Percentiles rank a stretch among this genome's conserved stretches.
These are phyloP conservation scores for Microctenopoma stevenorrisi DNA, from an alignment of 2,797 vertebrate genomes.

Conservation along the genomic window DNA sequence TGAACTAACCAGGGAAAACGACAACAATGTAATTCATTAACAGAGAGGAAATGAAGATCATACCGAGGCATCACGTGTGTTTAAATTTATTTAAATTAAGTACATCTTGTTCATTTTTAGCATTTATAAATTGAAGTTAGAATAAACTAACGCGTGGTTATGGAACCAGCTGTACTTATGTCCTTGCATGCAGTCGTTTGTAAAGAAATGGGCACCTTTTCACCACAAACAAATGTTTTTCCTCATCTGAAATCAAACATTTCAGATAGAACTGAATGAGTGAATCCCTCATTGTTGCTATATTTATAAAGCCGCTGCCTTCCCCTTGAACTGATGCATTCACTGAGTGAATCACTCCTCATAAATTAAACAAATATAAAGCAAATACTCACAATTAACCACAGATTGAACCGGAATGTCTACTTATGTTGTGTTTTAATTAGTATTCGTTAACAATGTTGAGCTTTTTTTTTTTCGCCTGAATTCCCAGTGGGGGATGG, in stretches of 20 bases:
- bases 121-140: not conserved
- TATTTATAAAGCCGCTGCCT: constrained; percentile 21
- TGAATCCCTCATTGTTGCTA: constrained; percentile 21
- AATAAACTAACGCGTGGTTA: not conserved
- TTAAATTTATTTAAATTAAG: not conserved
- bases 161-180: not conserved
- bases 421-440: constrained; percentile 71
- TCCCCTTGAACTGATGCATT: constrained; percentile 24
- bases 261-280: constrained; percentile 8
- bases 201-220: not conserved
- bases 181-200: not conserved
- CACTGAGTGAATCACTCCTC: constrained; percentile 50
- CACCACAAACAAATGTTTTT: not conserved
- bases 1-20: constrained; percentile 36
- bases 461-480: constrained; percentile 45
- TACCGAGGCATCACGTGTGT: not conserved
- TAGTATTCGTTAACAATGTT: constrained; percentile 62
- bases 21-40: constrained; percentile 50
- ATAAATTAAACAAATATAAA: constrained; percentile 74
- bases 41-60: constrained; percentile 22
- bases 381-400: constrained; percentile 74
- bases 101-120: constrained; percentile 4
- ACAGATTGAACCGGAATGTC: constrained; percentile 64
- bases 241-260: constrained; percentile 6
- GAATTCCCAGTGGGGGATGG: constrained; percentile 35